phyloP scores from a whole-genome alignment of 1,140 invertebrate genomes.

The Diploscapter pachys region DNA sequence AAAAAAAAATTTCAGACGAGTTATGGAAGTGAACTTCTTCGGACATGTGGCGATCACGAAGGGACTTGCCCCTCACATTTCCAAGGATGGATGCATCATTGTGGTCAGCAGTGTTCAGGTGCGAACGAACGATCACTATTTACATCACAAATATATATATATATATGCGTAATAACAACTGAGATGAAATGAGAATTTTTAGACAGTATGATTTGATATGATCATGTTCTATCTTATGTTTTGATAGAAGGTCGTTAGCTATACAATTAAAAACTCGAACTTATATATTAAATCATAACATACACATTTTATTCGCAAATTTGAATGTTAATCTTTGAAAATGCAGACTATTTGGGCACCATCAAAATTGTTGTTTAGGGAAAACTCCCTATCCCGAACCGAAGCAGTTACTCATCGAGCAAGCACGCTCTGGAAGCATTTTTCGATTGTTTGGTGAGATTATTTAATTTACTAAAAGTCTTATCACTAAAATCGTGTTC shows the following conservation, averaged over 20 bases:
- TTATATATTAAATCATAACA: too few relatives aligned
- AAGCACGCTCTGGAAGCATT: constrained; percentile 76
- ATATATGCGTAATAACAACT: neutral
- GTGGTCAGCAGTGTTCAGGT: constrained; percentile 82
- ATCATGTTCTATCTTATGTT: too few relatives aligned
- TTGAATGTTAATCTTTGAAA: too few relatives aligned
- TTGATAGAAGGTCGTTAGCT: too few relatives aligned
- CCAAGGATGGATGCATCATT: constrained; percentile 75
- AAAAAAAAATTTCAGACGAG: constrained; percentile 64
- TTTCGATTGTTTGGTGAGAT: constrained; percentile 3
- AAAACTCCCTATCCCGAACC: constrained; percentile 74
- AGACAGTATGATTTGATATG: too few relatives aligned
- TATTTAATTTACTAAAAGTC: too few relatives aligned
- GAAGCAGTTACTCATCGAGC: constrained; percentile 75
- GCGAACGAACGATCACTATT: constrained; percentile 62
- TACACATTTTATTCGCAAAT: too few relatives aligned
- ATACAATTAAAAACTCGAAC: too few relatives aligned
- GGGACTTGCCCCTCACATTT: constrained; percentile 75
- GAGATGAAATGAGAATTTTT: too few relatives aligned
- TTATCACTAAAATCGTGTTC: too few relatives aligned
- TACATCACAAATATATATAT: neutral
- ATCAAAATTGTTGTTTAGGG: neutral
- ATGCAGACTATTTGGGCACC: too few relatives aligned
- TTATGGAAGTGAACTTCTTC: constrained; percentile 93
- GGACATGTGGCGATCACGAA: constrained; percentile 83